phyloP scores from a whole-genome alignment of 2,113 vertebrate genomes.

The Scomber scombrus region DNA sequence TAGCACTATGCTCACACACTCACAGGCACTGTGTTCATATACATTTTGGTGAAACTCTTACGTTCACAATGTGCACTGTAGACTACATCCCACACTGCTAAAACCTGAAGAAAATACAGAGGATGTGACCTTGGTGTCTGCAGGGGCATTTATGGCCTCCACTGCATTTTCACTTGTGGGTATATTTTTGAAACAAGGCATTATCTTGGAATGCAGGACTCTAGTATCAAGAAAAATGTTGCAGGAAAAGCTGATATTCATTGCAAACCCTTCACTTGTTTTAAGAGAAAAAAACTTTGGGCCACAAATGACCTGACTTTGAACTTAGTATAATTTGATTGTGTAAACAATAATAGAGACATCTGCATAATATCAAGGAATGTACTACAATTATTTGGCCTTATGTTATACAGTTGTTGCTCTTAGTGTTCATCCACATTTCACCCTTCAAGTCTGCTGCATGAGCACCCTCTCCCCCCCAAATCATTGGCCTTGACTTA shows the following conservation, averaged over 20 bases:
- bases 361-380: not conserved
- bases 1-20: not conserved
- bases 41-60: too few relatives aligned
- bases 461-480: not conserved
- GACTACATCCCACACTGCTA: too few relatives aligned
- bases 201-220: conserved; percentile 1
- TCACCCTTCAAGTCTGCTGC: not conserved
- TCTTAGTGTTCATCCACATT: not conserved
- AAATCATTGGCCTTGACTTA: not conserved
- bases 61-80: too few relatives aligned
- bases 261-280: not conserved
- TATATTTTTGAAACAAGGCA: conserved; percentile 14
- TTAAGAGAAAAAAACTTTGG: not conserved
- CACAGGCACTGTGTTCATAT: too few relatives aligned
- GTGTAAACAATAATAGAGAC: not conserved
- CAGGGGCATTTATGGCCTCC: not conserved
- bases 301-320: not conserved
- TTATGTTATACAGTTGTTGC: not conserved
- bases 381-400: not conserved
- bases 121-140: not conserved
- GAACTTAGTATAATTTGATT: not conserved
- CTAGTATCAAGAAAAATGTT: conserved; percentile 10
- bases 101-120: not conserved
- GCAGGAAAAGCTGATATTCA: not conserved
- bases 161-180: not conserved